These are phyloP conservation scores for Hylyphantes graminicola DNA, from an alignment of 1,140 invertebrate genomes.

Conservation along the genomic window DNA sequence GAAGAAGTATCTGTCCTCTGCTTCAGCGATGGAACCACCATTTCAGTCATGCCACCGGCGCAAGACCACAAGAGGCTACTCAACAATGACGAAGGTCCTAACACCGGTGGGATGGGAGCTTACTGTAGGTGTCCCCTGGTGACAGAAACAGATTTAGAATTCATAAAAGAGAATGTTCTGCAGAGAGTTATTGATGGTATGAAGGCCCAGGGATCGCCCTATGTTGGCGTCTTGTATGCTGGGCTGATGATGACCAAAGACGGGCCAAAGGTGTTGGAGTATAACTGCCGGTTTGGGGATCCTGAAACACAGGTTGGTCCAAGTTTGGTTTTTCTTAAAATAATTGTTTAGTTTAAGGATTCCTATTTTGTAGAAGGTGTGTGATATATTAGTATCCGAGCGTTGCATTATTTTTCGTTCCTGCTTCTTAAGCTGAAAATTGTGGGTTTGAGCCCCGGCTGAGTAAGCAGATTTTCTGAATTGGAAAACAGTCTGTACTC, in stretches of 20 bases:
- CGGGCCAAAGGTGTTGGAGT: slow-evolving; percentile 93
- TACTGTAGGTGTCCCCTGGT: slow-evolving; percentile 89
- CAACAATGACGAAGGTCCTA: slow-evolving; percentile 89
- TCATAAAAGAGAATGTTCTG: slow-evolving; percentile 79
- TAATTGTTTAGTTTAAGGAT: too few species aligned
- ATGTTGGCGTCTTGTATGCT: slow-evolving; percentile 90
- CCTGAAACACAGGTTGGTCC: slow-evolving; percentile 87
- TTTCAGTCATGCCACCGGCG: slow-evolving; percentile 86
- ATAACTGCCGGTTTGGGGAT: slow-evolving; percentile 97
- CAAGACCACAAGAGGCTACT: slow-evolving; percentile 96
- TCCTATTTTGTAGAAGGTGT: too few species aligned
- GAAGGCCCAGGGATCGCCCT: slow-evolving; percentile 80
- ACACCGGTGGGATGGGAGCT: slow-evolving; percentile 98
- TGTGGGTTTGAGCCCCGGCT: too few species aligned
- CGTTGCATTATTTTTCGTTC: too few species aligned
- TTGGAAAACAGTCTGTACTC: too few species aligned
- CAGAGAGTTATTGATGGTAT: slow-evolving; percentile 85
- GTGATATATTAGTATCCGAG: too few species aligned
- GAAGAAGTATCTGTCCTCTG: slow-evolving; percentile 94
- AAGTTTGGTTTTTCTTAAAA: not conserved
- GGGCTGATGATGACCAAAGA: slow-evolving; percentile 92
- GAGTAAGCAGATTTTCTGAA: too few species aligned
- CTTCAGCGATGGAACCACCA: slow-evolving; percentile 87
- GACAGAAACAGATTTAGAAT: slow-evolving; percentile 69
- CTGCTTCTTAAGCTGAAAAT: too few species aligned